Percentiles rank a stretch among this genome's conserved stretches.
Evolutionary conservation across 2,888 invertebrate species (phyloP).

Genomic region (Limnephilus lunatus): DNA sequence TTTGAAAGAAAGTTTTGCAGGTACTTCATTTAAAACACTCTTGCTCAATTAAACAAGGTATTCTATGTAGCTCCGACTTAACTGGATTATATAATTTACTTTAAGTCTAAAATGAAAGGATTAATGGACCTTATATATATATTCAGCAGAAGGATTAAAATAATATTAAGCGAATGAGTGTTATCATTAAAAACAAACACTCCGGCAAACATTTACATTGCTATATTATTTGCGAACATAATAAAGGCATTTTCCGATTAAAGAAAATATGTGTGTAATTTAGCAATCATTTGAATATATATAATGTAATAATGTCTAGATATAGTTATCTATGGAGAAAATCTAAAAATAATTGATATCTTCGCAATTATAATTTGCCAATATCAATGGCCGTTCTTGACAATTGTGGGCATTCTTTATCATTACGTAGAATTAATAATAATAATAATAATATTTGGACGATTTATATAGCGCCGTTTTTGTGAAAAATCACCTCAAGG

Average conservation of each 20-base stretch:
- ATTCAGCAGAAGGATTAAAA: not conserved
- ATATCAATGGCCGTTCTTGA: too few species aligned
- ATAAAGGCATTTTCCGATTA: not conserved
- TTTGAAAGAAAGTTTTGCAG: conserved; percentile 32
- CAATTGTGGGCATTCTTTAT: too few species aligned
- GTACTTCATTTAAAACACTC: conserved; percentile 30
- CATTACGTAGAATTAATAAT: too few species aligned
- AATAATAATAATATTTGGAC: too few species aligned
- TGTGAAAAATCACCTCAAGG: too few species aligned
- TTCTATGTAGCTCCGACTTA: not conserved
- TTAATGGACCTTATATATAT: not conserved
- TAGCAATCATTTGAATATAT: not conserved
- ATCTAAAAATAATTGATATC: too few species aligned
- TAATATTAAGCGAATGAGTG: not conserved
- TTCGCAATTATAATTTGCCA: too few species aligned
- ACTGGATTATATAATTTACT: not conserved
- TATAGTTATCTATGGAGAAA: too few species aligned
- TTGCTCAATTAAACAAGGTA: conserved; percentile 9
- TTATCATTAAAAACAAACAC: not conserved
- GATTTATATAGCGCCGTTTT: too few species aligned
- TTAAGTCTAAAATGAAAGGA: not conserved
- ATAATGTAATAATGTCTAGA: too few species aligned
- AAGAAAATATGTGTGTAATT: not conserved
- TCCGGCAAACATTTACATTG: not conserved
- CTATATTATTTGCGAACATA: not conserved